These are phyloP conservation scores for Pomatorhinus ruficollis DNA, from an alignment of 2,113 vertebrate genomes.

Conservation along the genomic window DNA sequence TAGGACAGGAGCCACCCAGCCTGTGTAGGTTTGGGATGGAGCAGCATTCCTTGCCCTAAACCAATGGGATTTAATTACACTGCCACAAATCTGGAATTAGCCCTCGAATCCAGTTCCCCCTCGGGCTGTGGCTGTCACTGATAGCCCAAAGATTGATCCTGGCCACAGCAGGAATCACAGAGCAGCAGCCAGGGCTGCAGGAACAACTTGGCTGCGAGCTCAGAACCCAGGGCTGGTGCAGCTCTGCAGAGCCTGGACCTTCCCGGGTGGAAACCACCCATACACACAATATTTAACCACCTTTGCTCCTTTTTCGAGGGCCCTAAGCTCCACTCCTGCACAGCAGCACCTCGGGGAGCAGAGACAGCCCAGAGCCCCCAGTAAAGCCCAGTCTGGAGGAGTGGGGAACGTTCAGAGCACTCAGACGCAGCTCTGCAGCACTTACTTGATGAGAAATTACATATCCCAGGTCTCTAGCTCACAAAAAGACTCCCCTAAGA, in stretches of 20 bases:
- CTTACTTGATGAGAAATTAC: accelerated
- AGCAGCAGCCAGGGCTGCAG: no score
- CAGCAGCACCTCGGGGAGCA: accelerated
- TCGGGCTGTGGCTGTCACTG: accelerated
- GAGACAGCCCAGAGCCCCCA: accelerated
- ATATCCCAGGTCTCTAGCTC: accelerated
- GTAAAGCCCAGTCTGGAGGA: not conserved
- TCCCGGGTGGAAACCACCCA: accelerated
- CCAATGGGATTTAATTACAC: accelerated
- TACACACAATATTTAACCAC: not conserved
- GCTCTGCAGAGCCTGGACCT: accelerated
- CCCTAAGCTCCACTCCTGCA: accelerated
- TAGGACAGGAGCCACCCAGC: accelerated
- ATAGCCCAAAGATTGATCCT: accelerated
- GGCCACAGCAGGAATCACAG: no score
- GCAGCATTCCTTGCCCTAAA: no score
- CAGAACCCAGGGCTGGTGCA: not conserved
- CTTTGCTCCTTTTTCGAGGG: accelerated
- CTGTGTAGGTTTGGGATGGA: accelerated
- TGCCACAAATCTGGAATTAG: not conserved
- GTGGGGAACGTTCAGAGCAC: accelerated
- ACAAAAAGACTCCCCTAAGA: accelerated
- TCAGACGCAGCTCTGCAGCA: accelerated
- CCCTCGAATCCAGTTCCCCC: accelerated
- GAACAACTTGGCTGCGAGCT: accelerated